A percentile compares a stretch with the other conserved stretches of the same genome.
These are phyloP conservation scores for Melanotaenia duboulayi DNA, from an alignment of 2,113 vertebrate species.

Conservation along the genomic window DNA sequence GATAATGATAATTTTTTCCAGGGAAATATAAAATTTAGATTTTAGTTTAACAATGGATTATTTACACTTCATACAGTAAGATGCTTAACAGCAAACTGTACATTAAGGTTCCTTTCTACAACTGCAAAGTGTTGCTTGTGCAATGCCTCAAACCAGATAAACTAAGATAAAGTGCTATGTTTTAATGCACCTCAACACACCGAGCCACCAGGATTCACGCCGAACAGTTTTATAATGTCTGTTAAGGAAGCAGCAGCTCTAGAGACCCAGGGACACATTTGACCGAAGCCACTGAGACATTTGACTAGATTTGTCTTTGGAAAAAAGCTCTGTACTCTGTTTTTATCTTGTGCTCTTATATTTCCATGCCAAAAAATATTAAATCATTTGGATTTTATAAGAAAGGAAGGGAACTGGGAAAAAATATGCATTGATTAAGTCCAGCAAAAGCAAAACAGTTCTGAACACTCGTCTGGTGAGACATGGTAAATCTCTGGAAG, in stretches of 20 bases:
- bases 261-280: conserved; percentile 46
- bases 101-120: not conserved
- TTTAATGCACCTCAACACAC: not conserved
- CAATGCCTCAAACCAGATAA: conserved; percentile 3
- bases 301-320: conserved; percentile 37
- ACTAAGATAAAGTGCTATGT: not conserved
- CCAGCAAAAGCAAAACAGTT: too few relatives aligned
- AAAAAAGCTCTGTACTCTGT: conserved; percentile 25
- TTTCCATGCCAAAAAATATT: conserved; percentile 8
- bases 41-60: not conserved
- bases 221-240: conserved; percentile 12
- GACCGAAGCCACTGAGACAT: conserved; percentile 17
- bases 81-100: not conserved
- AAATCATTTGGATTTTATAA: too few relatives aligned
- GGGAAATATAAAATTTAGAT: not conserved
- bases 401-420: too few relatives aligned
- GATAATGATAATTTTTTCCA: not conserved
- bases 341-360: conserved; percentile 5
- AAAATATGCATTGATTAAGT: too few relatives aligned
- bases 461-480: too few relatives aligned
- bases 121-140: not conserved
- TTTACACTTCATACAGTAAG: not conserved
- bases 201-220: not conserved
- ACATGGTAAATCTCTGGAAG: too few relatives aligned
- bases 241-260: conserved; percentile 23